A percentile compares a stretch with the other conserved stretches of the same genome.
Evolutionary conservation across 2,113 vertebrate species (phyloP).

Genomic region (Gallinago media): DNA sequence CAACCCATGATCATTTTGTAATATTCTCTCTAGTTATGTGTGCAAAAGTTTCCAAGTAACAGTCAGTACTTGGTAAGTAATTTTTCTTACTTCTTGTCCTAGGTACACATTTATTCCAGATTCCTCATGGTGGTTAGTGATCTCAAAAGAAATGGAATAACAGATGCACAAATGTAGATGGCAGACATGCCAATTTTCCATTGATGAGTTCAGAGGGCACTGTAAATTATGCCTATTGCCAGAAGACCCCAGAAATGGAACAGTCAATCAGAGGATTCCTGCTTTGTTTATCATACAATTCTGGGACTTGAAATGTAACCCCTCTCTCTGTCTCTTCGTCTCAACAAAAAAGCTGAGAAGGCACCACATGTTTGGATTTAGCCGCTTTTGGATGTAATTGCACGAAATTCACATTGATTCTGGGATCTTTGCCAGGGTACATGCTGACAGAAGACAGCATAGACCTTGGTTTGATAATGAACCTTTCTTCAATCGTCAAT

Average conservation of each 20-base stretch:
- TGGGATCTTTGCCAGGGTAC: conserved; percentile 35
- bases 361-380: neutral
- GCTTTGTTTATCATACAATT: neutral
- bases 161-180: neutral
- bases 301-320: neutral
- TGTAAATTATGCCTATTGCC: neutral
- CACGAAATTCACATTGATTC: neutral
- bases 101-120: conserved; percentile 21
- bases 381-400: neutral
- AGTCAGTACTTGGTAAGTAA: neutral
- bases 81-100: conserved; percentile 42
- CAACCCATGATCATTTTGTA: neutral
- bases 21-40: conserved; percentile 40
- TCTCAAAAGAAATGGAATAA: conserved; percentile 43
- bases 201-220: neutral
- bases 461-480: conserved; percentile 53
- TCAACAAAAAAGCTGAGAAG: conserved; percentile 33
- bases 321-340: neutral
- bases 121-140: conserved; percentile 1
- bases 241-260: conserved; percentile 15
- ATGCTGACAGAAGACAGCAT: conserved; percentile 31
- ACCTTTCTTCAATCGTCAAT: conserved; percentile 17
- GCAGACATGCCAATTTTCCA: conserved; percentile 34
- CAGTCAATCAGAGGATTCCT: neutral
- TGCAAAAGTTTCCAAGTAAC: conserved; percentile 63